Percentiles rank a stretch among this genome's conserved stretches.
Evolutionary conservation across 2,888 invertebrate species (phyloP).

Genomic region (Hypomecis punctinalis): DNA sequence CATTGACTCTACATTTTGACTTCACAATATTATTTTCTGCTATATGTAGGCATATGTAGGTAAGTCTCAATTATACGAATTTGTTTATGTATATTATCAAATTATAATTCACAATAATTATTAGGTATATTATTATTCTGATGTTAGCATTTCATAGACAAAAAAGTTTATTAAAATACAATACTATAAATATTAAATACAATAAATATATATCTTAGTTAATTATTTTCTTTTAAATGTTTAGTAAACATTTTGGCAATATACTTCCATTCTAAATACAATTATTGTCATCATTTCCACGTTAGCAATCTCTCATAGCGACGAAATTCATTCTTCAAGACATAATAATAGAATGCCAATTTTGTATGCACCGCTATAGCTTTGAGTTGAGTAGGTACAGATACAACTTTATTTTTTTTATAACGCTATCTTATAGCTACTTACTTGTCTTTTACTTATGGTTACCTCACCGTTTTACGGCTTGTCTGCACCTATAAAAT

Average conservation of each 20-base stretch:
- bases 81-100: too few relatives aligned
- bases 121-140: slow-evolving; percentile 6
- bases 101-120: too few relatives aligned
- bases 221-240: neutral
- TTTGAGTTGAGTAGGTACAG: too few relatives aligned
- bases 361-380: slow-evolving; percentile 5
- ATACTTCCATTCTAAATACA: slow-evolving; percentile 45
- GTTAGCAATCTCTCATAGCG: slow-evolving; percentile 5
- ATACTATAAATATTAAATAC: slow-evolving; percentile 13
- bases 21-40: too few relatives aligned
- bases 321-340: neutral
- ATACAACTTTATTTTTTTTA: too few relatives aligned
- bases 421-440: too few relatives aligned
- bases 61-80: too few relatives aligned
- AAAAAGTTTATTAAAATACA: slow-evolving; percentile 27
- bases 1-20: too few relatives aligned
- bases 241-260: slow-evolving; percentile 46
- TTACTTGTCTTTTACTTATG: too few relatives aligned
- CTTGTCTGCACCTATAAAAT: neutral
- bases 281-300: slow-evolving; percentile 58
- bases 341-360: neutral
- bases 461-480: neutral
- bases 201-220: slow-evolving; percentile 9
- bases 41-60: too few relatives aligned
- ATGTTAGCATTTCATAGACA: slow-evolving; percentile 16